Conservation (phyloP, 1,140 invertebrate genomes). For the Plectus sambesii region DNA sequence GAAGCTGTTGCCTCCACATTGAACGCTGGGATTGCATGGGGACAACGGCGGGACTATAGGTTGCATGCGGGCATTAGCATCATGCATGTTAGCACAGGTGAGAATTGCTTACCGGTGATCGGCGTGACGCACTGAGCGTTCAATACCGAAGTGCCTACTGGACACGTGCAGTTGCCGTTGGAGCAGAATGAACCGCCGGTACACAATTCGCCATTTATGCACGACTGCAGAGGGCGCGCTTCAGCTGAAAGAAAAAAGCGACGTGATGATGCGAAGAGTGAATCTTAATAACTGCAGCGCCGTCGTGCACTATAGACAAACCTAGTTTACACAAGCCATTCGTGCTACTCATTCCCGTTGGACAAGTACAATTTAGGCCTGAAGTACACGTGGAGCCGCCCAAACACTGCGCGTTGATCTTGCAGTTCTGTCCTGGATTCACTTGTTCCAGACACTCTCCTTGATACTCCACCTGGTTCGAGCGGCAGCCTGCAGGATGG, state of each 20-base stretch:
- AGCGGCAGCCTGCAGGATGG: slow-evolving; percentile 28
- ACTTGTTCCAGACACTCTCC: slow-evolving; percentile 39
- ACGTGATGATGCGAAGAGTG: too few species aligned
- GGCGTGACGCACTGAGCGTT: slow-evolving; percentile 8
- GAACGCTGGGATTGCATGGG: slow-evolving; percentile 10
- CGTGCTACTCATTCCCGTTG: background rate
- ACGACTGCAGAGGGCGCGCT: background rate
- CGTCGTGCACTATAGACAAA: too few species aligned
- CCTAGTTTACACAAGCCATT: slow-evolving; percentile 6
- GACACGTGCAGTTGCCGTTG: too few species aligned
- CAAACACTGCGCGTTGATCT: slow-evolving; percentile 42
- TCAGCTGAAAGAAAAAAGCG: background rate
- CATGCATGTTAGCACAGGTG: background rate
- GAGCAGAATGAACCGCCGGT: too few species aligned
- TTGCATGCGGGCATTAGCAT: slow-evolving; percentile 5
- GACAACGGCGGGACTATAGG: slow-evolving; percentile 11
- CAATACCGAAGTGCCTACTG: background rate
- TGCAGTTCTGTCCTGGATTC: slow-evolving; percentile 33
- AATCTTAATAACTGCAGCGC: too few species aligned
- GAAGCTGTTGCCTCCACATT: background rate
- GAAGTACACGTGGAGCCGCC: slow-evolving; percentile 35
- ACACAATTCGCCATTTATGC: background rate
- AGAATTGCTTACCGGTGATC: slow-evolving; percentile 8
- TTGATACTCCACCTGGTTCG: slow-evolving; percentile 41
- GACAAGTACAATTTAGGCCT: background rate